Evolutionary conservation across 1,140 invertebrate genomes (phyloP), one percentile per base, ranked within the genome.

Genomic region (Copidosoma floridanum): DNA sequence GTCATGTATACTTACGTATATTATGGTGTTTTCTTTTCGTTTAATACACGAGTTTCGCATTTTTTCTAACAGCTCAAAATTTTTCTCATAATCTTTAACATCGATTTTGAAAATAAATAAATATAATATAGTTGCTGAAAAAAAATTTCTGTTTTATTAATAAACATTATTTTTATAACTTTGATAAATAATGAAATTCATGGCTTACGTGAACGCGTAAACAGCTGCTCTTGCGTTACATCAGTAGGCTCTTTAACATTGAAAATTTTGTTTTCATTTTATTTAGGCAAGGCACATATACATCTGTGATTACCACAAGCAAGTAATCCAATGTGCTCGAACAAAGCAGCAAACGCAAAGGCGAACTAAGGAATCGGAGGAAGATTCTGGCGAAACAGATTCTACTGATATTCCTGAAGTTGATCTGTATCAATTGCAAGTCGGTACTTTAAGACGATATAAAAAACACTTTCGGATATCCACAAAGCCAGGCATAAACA

Each of bases 281-380:
- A 82, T 85, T 16, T 77, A 95, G 92, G 92, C 92, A 35, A 85
- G 89, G 67, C 95, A 98, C 71, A 95, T 92, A 72, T 98, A 98
- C 75, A 98, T 98, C 69, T 98, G 96, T 83, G 95, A 98, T 75
- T 89, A 91, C 72, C 95, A 98, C 76, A 98, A 98, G 81, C 88
- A 88, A 73, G 89, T 96, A 65, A 98, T 98, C 68, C 95, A 97
- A 76, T 93, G 89, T 76, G 92, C 94, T 12, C 85, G 95, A 64
- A 90, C 89, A 4, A 90, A 95, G 66, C 83, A 87, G 57, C 79
- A 78, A 26, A 76, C 78, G 11, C 77, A 79, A 35, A 87, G 92
- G 44, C 84, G 92, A 60, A 86, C 92, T 60, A 92, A 93, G 74
- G 94, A 97, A 72, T 95, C 93, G 8, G 93, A 97, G 66, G 93